phyloP scores from a whole-genome alignment of 23 tunicate genomes.

The Ciona savignyi region DNA sequence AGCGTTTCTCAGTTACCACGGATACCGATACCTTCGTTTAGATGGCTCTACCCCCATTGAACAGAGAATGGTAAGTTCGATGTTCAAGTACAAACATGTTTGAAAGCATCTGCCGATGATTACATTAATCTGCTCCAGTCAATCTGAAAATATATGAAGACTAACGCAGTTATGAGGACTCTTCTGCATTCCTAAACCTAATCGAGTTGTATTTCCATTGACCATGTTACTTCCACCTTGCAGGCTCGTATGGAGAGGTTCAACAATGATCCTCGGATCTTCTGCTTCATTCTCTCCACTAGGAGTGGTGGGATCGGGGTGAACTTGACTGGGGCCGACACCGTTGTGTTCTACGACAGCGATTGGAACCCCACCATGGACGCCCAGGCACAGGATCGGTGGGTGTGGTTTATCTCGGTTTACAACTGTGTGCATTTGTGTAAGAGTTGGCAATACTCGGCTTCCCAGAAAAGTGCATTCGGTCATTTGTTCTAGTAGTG shows the following conservation, averaged over 20 bases:
- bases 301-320: conserved; percentile 98
- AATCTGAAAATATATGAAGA: not conserved
- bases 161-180: not conserved
- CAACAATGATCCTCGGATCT: conserved; percentile 89
- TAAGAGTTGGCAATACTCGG: too few species aligned
- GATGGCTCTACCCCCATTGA: conserved; percentile 91
- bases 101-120: not conserved
- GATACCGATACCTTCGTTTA: conserved; percentile 67
- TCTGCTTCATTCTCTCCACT: conserved; percentile 96
- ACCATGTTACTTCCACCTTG: not conserved
- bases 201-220: too few species aligned
- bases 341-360: conserved; percentile 95
- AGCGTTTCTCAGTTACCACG: conserved; percentile 86
- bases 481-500: conserved; percentile 13
- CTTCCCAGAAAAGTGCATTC: too few species aligned
- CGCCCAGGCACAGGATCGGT: conserved; percentile 99
- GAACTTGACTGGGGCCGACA: conserved; percentile 95
- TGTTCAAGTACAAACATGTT: too few species aligned
- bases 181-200: too few species aligned
- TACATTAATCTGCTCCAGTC: not conserved
- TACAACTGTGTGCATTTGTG: too few species aligned
- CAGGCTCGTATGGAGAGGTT: conserved; percentile 89
- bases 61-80: conserved; percentile 86
- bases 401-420: too few species aligned
- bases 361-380: conserved; percentile 99